Evolutionary conservation across 2,888 invertebrate genomes (phyloP), one percentile per base, ranked within the genome.

Genomic region (Cryptocephalus primarius): DNA sequence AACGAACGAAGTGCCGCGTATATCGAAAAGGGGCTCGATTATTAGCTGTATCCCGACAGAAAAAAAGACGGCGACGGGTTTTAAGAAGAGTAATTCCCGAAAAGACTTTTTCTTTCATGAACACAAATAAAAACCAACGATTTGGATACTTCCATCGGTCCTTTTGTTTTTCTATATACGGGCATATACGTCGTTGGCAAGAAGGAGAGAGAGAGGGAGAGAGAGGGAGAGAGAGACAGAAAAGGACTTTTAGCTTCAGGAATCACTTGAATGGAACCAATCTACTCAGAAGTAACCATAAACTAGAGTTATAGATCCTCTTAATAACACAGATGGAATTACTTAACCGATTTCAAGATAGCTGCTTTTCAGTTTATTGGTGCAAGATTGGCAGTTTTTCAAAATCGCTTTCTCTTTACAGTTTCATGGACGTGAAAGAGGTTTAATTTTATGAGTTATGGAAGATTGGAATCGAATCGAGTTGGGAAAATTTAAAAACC

Each of bases 91-190:
- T 48, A 55, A 57, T 52, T 53, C 60, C 56, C 52, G 45, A 60
- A 65, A 22, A 22, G 22, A 4, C 22, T 65, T 22, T 22, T 60
- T 63, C 61, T 64, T 65, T 65, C 65, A 62, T 64, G 66, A 65
- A 64, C 62, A 61, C 62, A 61, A 66, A 66, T 67, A 66, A 67
- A 67, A 67, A 59, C 63, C 66, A 67, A 67, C 66, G 67, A 65
- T 59, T 65, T 58, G 67, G 58, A 66, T 65, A 63, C 58, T 61
- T 63, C 60, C 61, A 57, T 58, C 55, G 56, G 58, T 57, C 60
- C 57, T 57, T 59, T 56, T 50, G 53, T 53, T 50, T 55, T 53
- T 56, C 55, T 51, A 61, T 57, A 61, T 63, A 62, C 60, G 60
- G 64, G 62, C 62, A 64, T 62, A 53, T 53, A 50, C 48, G 54